Conservation (phyloP, 53 echinoderm and acorn worm species). For the Echinarachnius parma region DNA sequence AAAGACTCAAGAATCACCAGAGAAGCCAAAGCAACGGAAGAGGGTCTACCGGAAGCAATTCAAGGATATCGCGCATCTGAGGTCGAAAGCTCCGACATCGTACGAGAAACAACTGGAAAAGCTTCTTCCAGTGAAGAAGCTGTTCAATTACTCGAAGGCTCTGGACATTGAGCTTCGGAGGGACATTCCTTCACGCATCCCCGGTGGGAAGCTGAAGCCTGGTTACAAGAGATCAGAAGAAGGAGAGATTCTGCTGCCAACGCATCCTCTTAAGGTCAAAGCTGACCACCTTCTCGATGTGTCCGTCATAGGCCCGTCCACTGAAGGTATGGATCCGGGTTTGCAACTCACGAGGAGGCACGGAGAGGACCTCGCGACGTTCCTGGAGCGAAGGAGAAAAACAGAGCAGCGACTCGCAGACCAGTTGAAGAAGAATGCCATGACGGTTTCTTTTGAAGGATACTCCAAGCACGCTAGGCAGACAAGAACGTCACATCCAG, state of each 20-base stretch:
- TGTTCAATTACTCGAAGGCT: conserved; percentile 62
- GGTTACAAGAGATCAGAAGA: conserved; percentile 2
- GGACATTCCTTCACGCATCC: conserved; percentile 60
- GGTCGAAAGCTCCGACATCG: background rate
- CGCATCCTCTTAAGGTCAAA: conserved; percentile 11
- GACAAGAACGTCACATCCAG: too few species aligned
- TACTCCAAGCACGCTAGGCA: too few species aligned
- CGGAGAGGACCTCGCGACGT: conserved; percentile 4
- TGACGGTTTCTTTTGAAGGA: conserved; percentile 7
- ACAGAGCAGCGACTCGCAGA: background rate
- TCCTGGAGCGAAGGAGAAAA: conserved; percentile 3
- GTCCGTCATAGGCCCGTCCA: background rate
- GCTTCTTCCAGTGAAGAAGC: conserved; percentile 55
- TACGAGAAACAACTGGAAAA: conserved; percentile 52
- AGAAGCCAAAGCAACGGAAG: background rate
- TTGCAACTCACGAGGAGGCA: background rate
- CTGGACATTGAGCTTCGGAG: conserved; percentile 61
- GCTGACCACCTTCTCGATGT: conserved; percentile 3
- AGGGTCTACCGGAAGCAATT: background rate
- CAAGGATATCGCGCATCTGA: conserved; percentile 6
- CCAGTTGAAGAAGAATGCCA: background rate
- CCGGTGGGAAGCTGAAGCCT: conserved; percentile 79
- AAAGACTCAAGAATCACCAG: too few species aligned
- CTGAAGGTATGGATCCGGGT: background rate
- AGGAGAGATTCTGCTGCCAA: conserved; percentile 15